Evolutionary conservation across 2,113 vertebrate genomes (phyloP).

Genomic region (Nothobranchius kuhntae): DNA sequence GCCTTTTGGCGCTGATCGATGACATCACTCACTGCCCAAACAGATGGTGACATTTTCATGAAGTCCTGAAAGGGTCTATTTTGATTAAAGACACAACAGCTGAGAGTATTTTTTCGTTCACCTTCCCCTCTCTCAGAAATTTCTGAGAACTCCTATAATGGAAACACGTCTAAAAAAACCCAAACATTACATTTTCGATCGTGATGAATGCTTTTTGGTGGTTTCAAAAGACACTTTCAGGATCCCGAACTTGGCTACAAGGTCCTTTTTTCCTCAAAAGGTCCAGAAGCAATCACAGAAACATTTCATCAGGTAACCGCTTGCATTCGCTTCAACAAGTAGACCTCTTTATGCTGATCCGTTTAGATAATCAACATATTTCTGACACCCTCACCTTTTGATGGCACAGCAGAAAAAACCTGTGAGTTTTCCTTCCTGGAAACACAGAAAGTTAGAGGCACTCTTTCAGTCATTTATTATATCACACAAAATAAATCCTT

Average conservation of each 20-base stretch:
- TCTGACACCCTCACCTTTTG: constrained; percentile 84
- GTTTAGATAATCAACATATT: constrained; percentile 47
- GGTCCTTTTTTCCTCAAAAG: constrained; percentile 50
- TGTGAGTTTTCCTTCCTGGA: constrained; percentile 77
- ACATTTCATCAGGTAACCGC: constrained; percentile 37
- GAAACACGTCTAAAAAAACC: neutral
- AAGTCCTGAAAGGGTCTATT: no score
- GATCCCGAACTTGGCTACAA: constrained; percentile 38
- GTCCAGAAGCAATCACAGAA: constrained; percentile 35
- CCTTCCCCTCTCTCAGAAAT: no score
- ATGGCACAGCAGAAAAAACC: constrained; percentile 73
- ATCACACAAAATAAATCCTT: neutral
- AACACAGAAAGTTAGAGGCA: constrained; percentile 65
- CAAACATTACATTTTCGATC: neutral
- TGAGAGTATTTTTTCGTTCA: no score
- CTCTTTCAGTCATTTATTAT: constrained; percentile 8
- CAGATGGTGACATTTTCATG: no score
- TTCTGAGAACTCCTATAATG: neutral
- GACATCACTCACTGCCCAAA: no score
- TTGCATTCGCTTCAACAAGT: constrained; percentile 8
- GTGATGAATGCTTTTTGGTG: neutral
- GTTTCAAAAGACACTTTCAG: constrained; percentile 35
- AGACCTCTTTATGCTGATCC: constrained; percentile 31
- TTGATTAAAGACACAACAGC: no score
- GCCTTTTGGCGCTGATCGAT: no score